A percentile compares a stretch with the other conserved stretches of the same genome.
These are phyloP conservation scores for Psephotus haematonotus DNA, from an alignment of 2,113 vertebrate genomes.

Conservation along the genomic window DNA sequence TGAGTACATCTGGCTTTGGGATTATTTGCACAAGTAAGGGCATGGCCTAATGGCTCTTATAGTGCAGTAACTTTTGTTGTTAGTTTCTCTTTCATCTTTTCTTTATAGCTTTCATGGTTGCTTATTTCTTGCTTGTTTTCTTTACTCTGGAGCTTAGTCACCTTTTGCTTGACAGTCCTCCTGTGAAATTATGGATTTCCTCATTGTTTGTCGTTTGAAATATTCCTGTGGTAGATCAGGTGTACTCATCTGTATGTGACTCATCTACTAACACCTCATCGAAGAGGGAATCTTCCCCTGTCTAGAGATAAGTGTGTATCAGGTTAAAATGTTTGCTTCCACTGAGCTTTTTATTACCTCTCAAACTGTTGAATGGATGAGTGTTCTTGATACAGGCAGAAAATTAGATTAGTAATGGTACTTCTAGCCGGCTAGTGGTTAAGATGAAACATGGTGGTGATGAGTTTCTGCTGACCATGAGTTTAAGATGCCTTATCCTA, in stretches of 20 bases:
- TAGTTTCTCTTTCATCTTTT: neutral
- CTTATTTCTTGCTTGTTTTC: neutral
- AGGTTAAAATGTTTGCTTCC: neutral
- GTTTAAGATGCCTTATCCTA: neutral
- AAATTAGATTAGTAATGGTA: neutral
- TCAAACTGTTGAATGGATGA: neutral
- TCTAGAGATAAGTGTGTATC: neutral
- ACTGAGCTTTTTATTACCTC: neutral
- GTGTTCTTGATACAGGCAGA: neutral
- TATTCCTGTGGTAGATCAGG: neutral
- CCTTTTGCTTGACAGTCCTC: neutral
- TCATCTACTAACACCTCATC: neutral
- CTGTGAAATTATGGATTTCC: neutral
- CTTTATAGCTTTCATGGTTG: neutral
- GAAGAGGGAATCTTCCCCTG: neutral
- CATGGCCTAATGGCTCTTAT: neutral
- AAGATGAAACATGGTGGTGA: neutral
- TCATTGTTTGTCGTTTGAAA: neutral
- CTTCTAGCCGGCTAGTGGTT: neutral
- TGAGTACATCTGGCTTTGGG: neutral
- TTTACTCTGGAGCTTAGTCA: neutral
- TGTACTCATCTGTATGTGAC: neutral
- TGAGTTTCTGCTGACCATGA: neutral
- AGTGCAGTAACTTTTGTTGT: neutral
- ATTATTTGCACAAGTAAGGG: neutral